Conservation (phyloP, 2,888 invertebrate genomes). For the Drosophila atroscutellata region DNA sequence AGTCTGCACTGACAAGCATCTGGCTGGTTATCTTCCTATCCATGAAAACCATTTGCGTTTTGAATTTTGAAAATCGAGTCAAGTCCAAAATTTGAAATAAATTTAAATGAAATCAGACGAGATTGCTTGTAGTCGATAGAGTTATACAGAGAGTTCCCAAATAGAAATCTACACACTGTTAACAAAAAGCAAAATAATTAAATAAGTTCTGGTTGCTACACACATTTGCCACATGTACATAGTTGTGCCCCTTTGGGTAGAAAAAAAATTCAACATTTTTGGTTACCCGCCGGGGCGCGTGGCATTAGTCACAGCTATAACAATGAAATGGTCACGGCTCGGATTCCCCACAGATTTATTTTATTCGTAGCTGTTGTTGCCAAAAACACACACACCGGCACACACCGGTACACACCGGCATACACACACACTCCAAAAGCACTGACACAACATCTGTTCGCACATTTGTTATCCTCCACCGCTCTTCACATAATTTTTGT, state of each 20-base stretch:
- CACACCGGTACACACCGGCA: neutral
- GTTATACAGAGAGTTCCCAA: neutral
- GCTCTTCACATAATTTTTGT: neutral
- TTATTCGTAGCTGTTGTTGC: conserved; percentile 31
- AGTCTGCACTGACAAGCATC: conserved; percentile 6
- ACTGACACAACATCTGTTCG: conserved; percentile 29
- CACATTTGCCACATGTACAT: neutral
- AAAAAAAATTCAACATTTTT: neutral
- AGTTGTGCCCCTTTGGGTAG: neutral
- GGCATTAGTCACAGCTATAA: conserved; percentile 36
- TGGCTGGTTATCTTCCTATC: neutral
- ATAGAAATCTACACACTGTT: neutral
- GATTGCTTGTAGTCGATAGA: neutral
- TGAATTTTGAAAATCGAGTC: neutral
- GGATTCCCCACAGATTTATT: conserved; percentile 39
- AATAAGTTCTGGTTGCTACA: neutral
- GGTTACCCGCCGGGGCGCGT: neutral
- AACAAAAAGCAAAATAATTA: neutral
- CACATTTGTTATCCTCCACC: conserved; percentile 31
- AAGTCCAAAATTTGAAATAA: neutral
- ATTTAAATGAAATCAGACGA: neutral
- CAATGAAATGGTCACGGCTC: conserved; percentile 50
- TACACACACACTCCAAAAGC: conserved; percentile 10
- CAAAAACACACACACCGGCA: conserved; percentile 24
- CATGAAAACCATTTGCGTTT: neutral